phyloP scores from a whole-genome alignment of 2,113 vertebrate species.

The Gracilinanus agilis region DNA sequence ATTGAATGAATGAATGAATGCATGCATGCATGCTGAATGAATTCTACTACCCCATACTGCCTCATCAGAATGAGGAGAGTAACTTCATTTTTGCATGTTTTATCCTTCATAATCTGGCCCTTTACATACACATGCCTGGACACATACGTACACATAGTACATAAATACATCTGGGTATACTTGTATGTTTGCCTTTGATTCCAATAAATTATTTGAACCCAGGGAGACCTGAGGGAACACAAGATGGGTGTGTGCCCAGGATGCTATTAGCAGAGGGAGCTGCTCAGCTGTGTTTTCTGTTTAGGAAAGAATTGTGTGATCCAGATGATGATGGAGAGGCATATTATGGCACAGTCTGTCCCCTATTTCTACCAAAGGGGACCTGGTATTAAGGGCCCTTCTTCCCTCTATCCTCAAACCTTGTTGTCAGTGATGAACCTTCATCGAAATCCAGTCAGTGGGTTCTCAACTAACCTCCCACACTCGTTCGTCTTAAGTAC shows the following conservation, averaged over 20 bases:
- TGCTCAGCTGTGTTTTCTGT: background rate
- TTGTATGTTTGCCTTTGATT: background rate
- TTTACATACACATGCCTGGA: background rate
- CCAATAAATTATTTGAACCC: background rate
- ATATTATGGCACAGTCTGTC: background rate
- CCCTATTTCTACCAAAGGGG: background rate
- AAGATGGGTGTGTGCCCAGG: background rate
- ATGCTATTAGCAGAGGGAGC: background rate
- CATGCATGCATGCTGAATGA: too few species aligned
- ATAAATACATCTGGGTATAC: background rate
- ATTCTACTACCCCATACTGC: background rate
- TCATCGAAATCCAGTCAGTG: too few species aligned
- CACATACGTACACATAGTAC: background rate
- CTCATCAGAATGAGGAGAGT: background rate
- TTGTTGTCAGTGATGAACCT: background rate
- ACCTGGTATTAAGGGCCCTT: background rate
- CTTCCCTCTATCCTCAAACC: background rate
- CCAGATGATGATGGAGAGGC: too few species aligned
- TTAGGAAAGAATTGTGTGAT: background rate
- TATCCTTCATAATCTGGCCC: background rate
- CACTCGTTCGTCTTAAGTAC: background rate
- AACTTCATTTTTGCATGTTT: background rate
- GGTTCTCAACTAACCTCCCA: background rate
- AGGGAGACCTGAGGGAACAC: background rate
- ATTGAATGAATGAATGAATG: background rate